A percentile compares a stretch with the other conserved stretches of the same genome.
Conservation (phyloP, 2,888 invertebrate species). For the Laspeyria flexula region DNA sequence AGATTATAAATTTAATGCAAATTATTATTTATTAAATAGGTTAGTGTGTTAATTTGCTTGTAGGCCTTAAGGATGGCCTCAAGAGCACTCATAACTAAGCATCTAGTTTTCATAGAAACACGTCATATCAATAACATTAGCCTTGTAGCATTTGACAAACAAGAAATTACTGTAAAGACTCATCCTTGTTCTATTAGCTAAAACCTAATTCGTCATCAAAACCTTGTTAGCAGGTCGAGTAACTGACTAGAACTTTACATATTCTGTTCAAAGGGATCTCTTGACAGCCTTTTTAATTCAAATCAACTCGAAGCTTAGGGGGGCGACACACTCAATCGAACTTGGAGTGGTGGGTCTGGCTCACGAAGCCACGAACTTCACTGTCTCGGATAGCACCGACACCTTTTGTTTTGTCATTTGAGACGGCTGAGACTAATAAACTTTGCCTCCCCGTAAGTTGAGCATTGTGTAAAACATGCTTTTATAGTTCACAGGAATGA, state of each 20-base stretch:
- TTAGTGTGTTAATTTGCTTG: too few relatives aligned
- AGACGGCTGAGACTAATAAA: slow-evolving; percentile 50
- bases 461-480: slow-evolving; percentile 31
- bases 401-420: slow-evolving; percentile 66
- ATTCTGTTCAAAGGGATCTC: slow-evolving; percentile 39
- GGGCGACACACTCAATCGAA: slow-evolving; percentile 48
- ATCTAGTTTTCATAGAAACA: too few relatives aligned
- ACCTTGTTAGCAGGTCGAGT: slow-evolving; percentile 13
- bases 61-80: too few relatives aligned
- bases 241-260: slow-evolving; percentile 31
- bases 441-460: slow-evolving; percentile 44
- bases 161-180: background rate
- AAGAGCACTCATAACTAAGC: too few relatives aligned
- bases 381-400: slow-evolving; percentile 38
- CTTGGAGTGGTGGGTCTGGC: slow-evolving; percentile 47
- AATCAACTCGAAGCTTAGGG: slow-evolving; percentile 40
- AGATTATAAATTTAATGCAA: too few relatives aligned
- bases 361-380: slow-evolving; percentile 55
- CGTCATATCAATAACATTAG: too few relatives aligned
- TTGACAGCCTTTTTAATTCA: slow-evolving; percentile 46
- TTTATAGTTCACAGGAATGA: slow-evolving; percentile 38
- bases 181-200: background rate
- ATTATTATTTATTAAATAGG: too few relatives aligned
- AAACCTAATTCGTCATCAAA: slow-evolving; percentile 9
- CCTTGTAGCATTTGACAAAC: too few relatives aligned